Evolutionary conservation across 2,113 vertebrate genomes (phyloP), one percentile per base, ranked within the genome.

Genomic region (Hemibagrus wyckioides): DNA sequence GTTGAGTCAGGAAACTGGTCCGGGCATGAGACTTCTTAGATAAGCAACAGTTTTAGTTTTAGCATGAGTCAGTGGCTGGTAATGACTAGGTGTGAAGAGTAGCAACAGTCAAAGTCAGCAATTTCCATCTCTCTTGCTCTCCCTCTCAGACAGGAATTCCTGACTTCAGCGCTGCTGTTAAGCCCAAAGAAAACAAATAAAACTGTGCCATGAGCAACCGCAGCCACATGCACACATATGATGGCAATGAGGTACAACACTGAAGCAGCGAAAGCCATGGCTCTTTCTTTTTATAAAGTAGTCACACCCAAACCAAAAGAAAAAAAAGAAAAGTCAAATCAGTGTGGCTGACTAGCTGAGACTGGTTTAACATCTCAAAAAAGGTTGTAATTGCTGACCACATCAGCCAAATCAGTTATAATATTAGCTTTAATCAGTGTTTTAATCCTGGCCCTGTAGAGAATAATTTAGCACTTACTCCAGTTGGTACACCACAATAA

Each of bases 161-260:
- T 94, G 90, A 94, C 92, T 93, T 95, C 94, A 95, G 93, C 93
- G 93, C 84, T 94, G 94, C 93, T 94, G 94, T 94, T 90, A 93
- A 92, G 92, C 94, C 93, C 92, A 94, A 94, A 91, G 90, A 92
- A 94, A 94, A 94, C 88, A 86, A 67, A 90, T 93, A 93, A 91
- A 87, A 89, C 36, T 23, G 76, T 50, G 50, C 65, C 79, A 86
- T 87, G 88, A 25, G 33, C 80, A 87, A 88, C 67, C 61, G 44
- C 48, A 69, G 87, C 86, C 83, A 87, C 92, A 90, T 61, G 6
- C 52, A 86, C 90, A 90, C 91, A 91, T 89, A 90, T 93, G 93
- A 87, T 79, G 89, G 91, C 92, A 93, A 92, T 92, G 92, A 75
- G 69, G 13, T 83, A 44, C 50, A 73, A 87, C 48, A 25, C 4